Conservation (phyloP, 2,797 vertebrate species). For the Clarias laeviceps region DNA sequence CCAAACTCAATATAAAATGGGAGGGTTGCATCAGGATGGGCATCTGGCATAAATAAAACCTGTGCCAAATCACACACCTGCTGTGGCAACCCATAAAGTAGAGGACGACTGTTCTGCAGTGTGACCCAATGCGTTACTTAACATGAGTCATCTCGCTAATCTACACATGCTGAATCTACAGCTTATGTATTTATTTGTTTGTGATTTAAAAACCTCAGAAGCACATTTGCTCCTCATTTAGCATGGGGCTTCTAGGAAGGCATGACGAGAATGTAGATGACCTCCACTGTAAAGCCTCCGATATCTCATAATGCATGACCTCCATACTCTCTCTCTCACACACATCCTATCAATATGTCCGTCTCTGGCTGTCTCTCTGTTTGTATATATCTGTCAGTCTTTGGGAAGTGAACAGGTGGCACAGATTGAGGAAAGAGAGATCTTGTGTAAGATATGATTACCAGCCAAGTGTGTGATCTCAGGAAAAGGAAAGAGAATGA, state of each 20-base stretch:
- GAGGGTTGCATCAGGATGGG: too few species aligned
- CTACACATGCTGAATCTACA: neutral
- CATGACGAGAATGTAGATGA: slow-evolving; percentile 14
- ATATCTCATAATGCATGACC: slow-evolving; percentile 22
- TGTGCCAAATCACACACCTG: too few species aligned
- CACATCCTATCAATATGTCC: neutral
- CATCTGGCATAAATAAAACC: too few species aligned
- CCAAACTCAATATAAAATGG: too few species aligned
- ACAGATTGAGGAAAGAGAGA: slow-evolving; percentile 14
- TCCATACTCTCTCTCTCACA: neutral
- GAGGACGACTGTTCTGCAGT: neutral
- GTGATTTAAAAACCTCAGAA: neutral
- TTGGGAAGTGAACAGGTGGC: slow-evolving; percentile 45
- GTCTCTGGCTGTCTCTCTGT: neutral
- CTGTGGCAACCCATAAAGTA: too few species aligned
- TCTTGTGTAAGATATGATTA: slow-evolving; percentile 11
- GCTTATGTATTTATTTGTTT: neutral
- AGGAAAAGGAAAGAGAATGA: neutral
- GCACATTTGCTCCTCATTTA: neutral
- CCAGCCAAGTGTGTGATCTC: neutral
- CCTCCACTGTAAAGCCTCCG: slow-evolving; percentile 41
- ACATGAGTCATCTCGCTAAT: neutral
- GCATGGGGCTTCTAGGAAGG: neutral
- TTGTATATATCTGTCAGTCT: neutral
- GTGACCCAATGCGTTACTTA: neutral